Evolutionary conservation across 2,888 invertebrate genomes (phyloP).

Genomic region (Brachyptera putata): DNA sequence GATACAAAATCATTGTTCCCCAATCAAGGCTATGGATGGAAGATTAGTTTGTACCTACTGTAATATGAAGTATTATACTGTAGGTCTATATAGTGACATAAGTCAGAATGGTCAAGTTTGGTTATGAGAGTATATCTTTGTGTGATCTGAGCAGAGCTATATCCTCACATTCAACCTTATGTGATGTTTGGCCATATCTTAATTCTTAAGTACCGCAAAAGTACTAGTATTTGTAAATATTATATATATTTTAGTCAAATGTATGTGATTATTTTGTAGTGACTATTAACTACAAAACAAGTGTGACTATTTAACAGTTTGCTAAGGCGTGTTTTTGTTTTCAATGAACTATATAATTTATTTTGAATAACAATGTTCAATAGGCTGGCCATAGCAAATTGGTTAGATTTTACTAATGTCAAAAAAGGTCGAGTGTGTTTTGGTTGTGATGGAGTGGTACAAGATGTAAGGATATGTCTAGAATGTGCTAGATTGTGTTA

Average conservation of each 20-base stretch:
- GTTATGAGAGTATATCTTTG: not conserved
- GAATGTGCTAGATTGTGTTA: not conserved
- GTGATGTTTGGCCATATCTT: not conserved
- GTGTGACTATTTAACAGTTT: not conserved
- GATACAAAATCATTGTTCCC: too few species aligned
- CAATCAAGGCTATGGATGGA: too few species aligned
- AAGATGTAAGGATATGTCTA: not conserved
- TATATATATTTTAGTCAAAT: not conserved
- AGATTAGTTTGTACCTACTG: too few species aligned
- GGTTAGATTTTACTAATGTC: not conserved
- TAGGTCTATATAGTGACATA: too few species aligned
- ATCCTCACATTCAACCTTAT: not conserved
- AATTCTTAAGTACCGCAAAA: not conserved
- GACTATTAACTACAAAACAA: not conserved
- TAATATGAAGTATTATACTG: too few species aligned
- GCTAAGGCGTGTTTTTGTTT: not conserved
- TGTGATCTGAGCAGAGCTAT: not conserved
- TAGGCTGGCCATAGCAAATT: not conserved
- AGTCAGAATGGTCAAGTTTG: not conserved
- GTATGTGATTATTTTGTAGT: constrained; percentile 1
- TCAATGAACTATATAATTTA: not conserved
- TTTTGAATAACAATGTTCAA: not conserved
- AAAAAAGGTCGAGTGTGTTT: not conserved
- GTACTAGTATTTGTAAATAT: not conserved
- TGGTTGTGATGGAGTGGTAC: constrained; percentile 3